A percentile compares a stretch with the other conserved stretches of the same genome.
These are phyloP conservation scores for Osmerus eperlanus DNA, from an alignment of 2,113 vertebrate species.

Conservation along the genomic window DNA sequence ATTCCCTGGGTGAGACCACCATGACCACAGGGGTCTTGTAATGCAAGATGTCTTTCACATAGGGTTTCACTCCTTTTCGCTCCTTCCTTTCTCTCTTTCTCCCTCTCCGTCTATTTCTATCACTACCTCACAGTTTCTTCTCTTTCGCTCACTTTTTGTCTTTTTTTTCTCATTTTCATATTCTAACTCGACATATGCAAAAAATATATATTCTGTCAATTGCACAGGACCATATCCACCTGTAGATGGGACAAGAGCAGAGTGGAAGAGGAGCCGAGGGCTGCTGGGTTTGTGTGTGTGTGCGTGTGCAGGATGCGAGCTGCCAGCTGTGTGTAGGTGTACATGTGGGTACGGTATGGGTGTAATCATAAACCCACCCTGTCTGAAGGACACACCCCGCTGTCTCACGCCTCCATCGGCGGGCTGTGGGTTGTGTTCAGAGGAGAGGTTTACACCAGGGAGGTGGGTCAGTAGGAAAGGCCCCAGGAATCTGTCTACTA, in stretches of 20 bases:
- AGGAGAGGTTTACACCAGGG: conserved; percentile 57
- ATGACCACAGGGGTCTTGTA: conserved; percentile 45
- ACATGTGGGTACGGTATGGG: conserved; percentile 11
- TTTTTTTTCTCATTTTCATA: not conserved
- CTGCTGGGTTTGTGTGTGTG: conserved; percentile 4
- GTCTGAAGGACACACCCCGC: conserved; percentile 37
- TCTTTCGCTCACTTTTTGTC: conserved; percentile 1
- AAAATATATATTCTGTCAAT: too few relatives aligned
- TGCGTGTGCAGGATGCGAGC: not conserved
- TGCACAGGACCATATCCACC: too few relatives aligned
- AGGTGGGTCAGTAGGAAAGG: conserved; percentile 68
- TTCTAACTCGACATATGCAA: not conserved
- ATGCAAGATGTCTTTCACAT: conserved; percentile 55
- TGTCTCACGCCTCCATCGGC: not conserved
- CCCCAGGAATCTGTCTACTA: conserved; percentile 57
- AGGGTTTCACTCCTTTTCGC: conserved; percentile 26
- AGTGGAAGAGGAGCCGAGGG: not conserved
- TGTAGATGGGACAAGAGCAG: not conserved
- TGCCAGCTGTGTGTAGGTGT: not conserved
- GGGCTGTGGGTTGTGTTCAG: conserved; percentile 51
- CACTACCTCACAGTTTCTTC: not conserved
- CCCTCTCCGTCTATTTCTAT: not conserved
- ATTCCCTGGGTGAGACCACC: conserved; percentile 53
- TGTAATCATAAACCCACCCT: not conserved
- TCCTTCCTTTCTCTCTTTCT: not conserved